Conservation (phyloP, 2,113 vertebrate species). For the Oncorhynchus tshawytscha region DNA sequence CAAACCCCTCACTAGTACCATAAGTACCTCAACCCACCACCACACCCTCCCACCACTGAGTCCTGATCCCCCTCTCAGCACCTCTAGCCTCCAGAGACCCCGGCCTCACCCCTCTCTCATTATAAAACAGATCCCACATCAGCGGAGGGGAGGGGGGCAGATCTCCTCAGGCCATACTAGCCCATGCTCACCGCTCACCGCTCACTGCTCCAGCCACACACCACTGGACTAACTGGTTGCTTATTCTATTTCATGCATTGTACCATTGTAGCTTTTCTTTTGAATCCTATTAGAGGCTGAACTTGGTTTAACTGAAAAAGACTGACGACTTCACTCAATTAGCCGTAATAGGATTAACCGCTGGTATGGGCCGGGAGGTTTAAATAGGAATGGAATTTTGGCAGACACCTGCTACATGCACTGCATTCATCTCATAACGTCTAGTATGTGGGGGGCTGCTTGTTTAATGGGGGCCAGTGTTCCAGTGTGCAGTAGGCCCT, state of each 20-base stretch:
- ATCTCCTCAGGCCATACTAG: neutral
- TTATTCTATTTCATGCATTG: conserved; percentile 69
- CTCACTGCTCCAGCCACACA: conserved; percentile 62
- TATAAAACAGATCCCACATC: conserved; percentile 34
- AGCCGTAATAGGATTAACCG: conserved; percentile 92
- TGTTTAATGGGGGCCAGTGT: conserved; percentile 47
- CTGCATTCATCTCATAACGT: conserved; percentile 83
- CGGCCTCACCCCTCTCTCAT: neutral
- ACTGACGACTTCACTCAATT: conserved; percentile 89
- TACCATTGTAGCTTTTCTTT: conserved; percentile 64
- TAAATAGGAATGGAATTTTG: conserved; percentile 84
- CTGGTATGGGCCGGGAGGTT: conserved; percentile 83
- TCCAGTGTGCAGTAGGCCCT: conserved; percentile 13
- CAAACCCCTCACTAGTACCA: neutral
- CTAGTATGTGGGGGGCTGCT: conserved; percentile 68
- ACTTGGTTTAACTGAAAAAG: conserved; percentile 90
- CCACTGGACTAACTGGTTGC: conserved; percentile 38
- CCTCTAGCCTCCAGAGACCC: conserved; percentile 42
- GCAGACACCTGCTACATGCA: conserved; percentile 82
- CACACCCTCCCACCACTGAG: neutral
- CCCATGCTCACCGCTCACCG: neutral
- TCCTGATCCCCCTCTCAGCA: conserved; percentile 24
- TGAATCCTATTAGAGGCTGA: conserved; percentile 87
- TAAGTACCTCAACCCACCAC: neutral
- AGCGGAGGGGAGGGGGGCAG: neutral